Conservation (phyloP, 1,140 invertebrate species). For the Cotesia typhae region DNA sequence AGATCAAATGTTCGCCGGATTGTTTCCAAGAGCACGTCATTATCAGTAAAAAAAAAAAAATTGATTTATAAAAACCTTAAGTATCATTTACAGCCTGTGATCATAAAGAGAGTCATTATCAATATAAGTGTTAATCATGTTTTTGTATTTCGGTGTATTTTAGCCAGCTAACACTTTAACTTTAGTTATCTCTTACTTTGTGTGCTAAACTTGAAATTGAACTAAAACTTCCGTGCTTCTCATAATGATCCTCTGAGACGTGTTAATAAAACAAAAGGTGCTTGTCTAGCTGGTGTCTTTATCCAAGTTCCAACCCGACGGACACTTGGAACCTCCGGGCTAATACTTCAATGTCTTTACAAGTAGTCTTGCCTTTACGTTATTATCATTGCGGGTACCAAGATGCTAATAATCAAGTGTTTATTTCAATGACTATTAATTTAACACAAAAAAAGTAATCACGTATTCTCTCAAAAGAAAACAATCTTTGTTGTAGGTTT, state of each 20-base stretch:
- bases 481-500: too few species aligned
- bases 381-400: too few species aligned
- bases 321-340: background rate
- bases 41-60: slow-evolving; percentile 15
- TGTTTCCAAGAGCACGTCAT: slow-evolving; percentile 37
- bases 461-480: too few species aligned
- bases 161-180: slow-evolving; percentile 3
- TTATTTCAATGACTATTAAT: too few species aligned
- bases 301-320: background rate
- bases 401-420: too few species aligned
- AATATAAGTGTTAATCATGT: slow-evolving; percentile 5
- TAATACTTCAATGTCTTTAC: too few species aligned
- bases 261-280: slow-evolving; percentile 53
- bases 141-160: background rate
- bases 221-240: slow-evolving; percentile 1
- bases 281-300: slow-evolving; percentile 18
- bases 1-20: slow-evolving; percentile 56
- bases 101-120: background rate
- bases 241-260: slow-evolving; percentile 10
- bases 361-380: too few species aligned
- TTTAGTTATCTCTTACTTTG: background rate
- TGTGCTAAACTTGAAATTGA: too few species aligned
- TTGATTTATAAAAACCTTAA: too few species aligned
- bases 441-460: too few species aligned
- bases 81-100: too few species aligned